phyloP scores from a whole-genome alignment of 2,888 invertebrate species.

The Cataglyphis rosenhaueri region DNA sequence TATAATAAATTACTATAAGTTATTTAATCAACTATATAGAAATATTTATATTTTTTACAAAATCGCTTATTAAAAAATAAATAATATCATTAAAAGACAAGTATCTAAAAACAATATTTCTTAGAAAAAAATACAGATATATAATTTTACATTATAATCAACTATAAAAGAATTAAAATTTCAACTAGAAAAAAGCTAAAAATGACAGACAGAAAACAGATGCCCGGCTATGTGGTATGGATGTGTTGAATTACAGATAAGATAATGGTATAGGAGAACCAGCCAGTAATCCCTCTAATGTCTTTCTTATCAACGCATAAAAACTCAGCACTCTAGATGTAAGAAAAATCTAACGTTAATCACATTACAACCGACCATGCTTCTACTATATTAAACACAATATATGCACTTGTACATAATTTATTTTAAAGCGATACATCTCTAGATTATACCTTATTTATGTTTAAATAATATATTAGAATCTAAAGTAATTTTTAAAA shows the following conservation, averaged over 20 bases:
- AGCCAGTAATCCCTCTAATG: slow-evolving; percentile 54
- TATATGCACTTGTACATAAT: not conserved
- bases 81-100: not conserved
- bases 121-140: not conserved
- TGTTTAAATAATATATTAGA: too few relatives aligned
- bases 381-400: slow-evolving; percentile 16
- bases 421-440: not conserved
- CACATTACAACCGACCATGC: slow-evolving; percentile 14
- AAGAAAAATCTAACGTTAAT: slow-evolving; percentile 39
- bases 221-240: not conserved
- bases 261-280: slow-evolving; percentile 12
- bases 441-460: not conserved
- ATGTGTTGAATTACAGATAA: slow-evolving; percentile 38
- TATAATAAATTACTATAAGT: not conserved
- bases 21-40: not conserved
- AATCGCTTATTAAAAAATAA: not conserved
- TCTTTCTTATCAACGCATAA: slow-evolving; percentile 53
- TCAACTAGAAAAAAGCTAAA: slow-evolving; percentile 18
- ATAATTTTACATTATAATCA: slow-evolving; percentile 34
- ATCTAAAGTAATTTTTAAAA: not conserved
- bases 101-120: not conserved
- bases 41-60: not conserved
- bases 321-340: slow-evolving; percentile 18
- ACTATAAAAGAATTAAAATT: slow-evolving; percentile 30
- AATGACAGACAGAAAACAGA: slow-evolving; percentile 42